Evolutionary conservation across 2,113 vertebrate species (phyloP).

Genomic region (Diadophis punctatus): DNA sequence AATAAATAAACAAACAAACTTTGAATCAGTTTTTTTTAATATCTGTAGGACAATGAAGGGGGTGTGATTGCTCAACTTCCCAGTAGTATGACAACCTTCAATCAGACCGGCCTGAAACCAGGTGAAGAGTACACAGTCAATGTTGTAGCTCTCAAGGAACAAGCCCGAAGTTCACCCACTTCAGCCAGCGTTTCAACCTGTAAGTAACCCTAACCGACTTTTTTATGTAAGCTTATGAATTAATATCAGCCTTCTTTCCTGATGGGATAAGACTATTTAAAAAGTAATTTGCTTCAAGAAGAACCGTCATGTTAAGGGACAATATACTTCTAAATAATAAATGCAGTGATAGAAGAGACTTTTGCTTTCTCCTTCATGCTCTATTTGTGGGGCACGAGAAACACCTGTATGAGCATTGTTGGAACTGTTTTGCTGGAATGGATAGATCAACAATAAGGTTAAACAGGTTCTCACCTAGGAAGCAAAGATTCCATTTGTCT

Average conservation of each 20-base stretch:
- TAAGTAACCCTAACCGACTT: constrained; percentile 61
- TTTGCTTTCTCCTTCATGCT: neutral
- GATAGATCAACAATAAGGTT: neutral
- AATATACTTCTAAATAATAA: neutral
- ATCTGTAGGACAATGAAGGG: constrained; percentile 87
- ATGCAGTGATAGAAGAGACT: neutral
- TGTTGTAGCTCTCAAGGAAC: constrained; percentile 89
- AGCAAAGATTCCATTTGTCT: neutral
- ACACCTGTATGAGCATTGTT: neutral
- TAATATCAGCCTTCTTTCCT: neutral
- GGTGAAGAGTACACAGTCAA: constrained; percentile 95
- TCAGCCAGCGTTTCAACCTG: constrained; percentile 84
- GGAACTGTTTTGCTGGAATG: neutral
- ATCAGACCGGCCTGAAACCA: constrained; percentile 90
- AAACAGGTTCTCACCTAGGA: neutral
- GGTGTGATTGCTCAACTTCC: constrained; percentile 94
- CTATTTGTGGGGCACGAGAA: neutral
- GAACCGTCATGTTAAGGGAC: neutral
- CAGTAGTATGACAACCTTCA: constrained; percentile 89
- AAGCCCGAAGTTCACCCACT: constrained; percentile 85
- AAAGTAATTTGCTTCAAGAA: neutral
- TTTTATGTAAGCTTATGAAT: neutral
- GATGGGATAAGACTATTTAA: neutral
- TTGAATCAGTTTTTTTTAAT: neutral
- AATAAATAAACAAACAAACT: too few relatives aligned